A percentile compares a stretch with the other conserved stretches of the same genome.
Conservation (phyloP, 2,888 invertebrate genomes). For the Zaprionus bogoriensis region DNA sequence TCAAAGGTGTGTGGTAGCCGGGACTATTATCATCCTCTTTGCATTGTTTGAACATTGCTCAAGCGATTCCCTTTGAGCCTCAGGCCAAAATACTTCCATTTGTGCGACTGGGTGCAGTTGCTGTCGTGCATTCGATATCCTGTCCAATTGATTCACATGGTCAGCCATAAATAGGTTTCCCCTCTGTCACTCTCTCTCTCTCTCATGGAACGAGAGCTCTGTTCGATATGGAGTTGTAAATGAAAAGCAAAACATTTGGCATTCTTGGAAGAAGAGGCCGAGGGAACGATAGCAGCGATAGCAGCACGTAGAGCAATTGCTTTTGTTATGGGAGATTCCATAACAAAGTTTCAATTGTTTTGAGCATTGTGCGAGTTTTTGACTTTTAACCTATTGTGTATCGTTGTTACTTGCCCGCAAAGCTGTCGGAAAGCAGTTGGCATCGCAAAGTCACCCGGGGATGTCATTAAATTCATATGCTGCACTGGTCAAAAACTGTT, state of each 20-base stretch:
- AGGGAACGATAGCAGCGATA: neutral
- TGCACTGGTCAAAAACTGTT: conserved; percentile 58
- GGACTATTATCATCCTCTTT: conserved; percentile 2
- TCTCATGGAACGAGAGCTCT: conserved; percentile 2
- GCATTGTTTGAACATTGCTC: conserved; percentile 12
- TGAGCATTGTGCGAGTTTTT: conserved; percentile 26
- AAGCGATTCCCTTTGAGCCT: conserved; percentile 25
- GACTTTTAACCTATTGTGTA: conserved; percentile 34
- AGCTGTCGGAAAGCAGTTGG: neutral
- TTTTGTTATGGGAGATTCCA: conserved; percentile 23
- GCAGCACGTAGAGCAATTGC: conserved; percentile 29
- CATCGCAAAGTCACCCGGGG: conserved; percentile 11
- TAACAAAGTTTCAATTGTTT: conserved; percentile 56
- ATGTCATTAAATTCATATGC: conserved; percentile 73
- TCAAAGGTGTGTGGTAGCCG: neutral
- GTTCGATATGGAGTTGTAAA: conserved; percentile 12
- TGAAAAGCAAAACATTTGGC: conserved; percentile 21
- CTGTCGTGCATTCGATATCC: conserved; percentile 4
- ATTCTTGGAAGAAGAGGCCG: neutral
- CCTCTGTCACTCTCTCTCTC: neutral
- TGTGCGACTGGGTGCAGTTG: neutral
- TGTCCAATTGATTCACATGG: conserved; percentile 28
- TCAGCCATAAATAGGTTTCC: conserved; percentile 20
- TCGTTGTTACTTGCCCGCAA: conserved; percentile 3
- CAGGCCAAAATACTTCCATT: neutral